Evolutionary conservation across 2,797 vertebrate species (phyloP), one percentile per base, ranked within the genome.

Genomic region (Cacajao melanocephalus): DNA sequence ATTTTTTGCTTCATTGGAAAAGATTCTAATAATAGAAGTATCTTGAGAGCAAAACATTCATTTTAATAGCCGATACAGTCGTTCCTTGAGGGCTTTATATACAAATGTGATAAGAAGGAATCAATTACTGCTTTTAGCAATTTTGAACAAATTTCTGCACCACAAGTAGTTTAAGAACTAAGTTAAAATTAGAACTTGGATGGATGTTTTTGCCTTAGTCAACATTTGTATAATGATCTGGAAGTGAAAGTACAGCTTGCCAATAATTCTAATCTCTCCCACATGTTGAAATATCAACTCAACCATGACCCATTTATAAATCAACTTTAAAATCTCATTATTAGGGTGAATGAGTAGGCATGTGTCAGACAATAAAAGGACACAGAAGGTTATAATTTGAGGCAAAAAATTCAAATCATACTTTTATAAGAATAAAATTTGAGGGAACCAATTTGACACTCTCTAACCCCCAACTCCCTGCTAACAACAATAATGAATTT

Each of bases 401-500:
- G 10, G 39, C 55, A 87, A 87, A 86, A 33, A 61, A 52, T 46
- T 81, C 33, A 93, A 86, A 73, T 78, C 2, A n/a, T 19, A 80
- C 30, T 72, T 87, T 39, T 13, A 58, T 0, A 20, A 15, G 0
- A 9, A 64, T 90, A 79, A 72, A 58, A n/a, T 78, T 19, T 83
- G 11, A 72, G 1, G 6, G 20, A 33, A 26, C 7, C 70, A 79
- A 70, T 67, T 52, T 84, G 19, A 88, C 41, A 50, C 2, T 58
- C 5, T 8, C 14, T 0, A 1, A 30, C 1, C 3, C 28, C n/a
- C 13, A 4, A 81, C 2, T 2, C 12, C 3, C 17, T 3, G 2
- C 30, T 22, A 41, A 39, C 0, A 26, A 14, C 3, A 52, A 36
- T 24, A 70, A 33, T 0, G 44, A 92, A 14, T 7, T 33, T 86